These are phyloP conservation scores for Gymnoscopelus braueri DNA, from an alignment of 2,797 vertebrate species.

Conservation along the genomic window DNA sequence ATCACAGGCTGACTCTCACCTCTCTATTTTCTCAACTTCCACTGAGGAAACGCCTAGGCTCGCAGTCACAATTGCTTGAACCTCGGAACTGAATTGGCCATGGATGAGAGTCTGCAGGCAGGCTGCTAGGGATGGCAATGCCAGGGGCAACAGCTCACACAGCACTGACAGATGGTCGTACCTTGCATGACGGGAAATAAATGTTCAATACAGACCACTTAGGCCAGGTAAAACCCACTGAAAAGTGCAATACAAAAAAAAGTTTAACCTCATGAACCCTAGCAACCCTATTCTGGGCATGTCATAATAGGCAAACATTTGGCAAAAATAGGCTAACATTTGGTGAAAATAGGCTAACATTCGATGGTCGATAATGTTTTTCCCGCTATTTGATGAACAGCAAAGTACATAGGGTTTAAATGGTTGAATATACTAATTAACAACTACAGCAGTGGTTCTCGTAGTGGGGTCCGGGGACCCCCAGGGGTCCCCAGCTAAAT, in stretches of 20 bases:
- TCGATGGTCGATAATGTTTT: too few species aligned
- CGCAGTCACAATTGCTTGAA: conserved; percentile 46
- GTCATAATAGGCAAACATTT: too few species aligned
- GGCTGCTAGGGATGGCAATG: conserved; percentile 89
- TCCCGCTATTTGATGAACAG: background rate
- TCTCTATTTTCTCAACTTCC: conserved; percentile 71
- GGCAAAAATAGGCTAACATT: too few species aligned
- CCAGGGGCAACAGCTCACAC: conserved; percentile 94
- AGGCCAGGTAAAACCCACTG: background rate
- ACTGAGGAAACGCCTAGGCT: conserved; percentile 65
- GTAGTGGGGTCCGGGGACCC: too few species aligned
- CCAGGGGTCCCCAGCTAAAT: too few species aligned
- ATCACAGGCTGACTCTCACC: conserved; percentile 52
- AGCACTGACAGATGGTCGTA: conserved; percentile 91
- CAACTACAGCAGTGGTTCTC: too few species aligned
- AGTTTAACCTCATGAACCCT: too few species aligned
- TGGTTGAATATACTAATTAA: background rate
- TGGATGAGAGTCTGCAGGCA: conserved; percentile 88
- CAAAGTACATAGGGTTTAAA: background rate
- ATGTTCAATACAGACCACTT: too few species aligned
- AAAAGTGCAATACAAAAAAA: too few species aligned
- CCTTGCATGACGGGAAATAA: conserved; percentile 38
- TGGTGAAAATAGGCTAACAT: too few species aligned
- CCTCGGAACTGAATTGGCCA: conserved; percentile 78
- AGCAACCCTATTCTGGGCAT: too few species aligned